phyloP scores from a whole-genome alignment of 2,113 vertebrate genomes.

The Hipposideros armiger region DNA sequence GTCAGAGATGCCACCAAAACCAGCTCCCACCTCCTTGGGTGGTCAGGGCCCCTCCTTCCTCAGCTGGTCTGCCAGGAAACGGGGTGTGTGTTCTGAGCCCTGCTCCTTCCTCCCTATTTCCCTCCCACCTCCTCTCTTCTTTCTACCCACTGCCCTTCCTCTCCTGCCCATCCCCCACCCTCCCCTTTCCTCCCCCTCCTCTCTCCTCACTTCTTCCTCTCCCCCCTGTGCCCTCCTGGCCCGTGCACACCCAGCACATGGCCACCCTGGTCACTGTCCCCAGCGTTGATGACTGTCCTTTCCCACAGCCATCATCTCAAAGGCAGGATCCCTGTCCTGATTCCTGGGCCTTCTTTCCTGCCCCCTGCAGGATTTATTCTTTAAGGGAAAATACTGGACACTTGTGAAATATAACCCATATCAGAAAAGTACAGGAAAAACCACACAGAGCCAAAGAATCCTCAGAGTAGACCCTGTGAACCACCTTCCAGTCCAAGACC shows the following conservation, averaged over 20 bases:
- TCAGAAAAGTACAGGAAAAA: neutral
- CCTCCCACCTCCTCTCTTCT: neutral
- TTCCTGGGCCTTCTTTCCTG: neutral
- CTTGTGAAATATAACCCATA: neutral
- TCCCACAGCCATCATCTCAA: neutral
- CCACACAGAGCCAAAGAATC: neutral
- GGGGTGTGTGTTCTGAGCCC: neutral
- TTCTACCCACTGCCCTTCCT: conserved; percentile 30
- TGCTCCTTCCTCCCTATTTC: neutral
- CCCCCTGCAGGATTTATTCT: neutral
- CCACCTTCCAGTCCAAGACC: neutral
- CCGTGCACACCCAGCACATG: neutral
- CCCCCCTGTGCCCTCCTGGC: no score
- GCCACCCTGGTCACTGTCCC: neutral
- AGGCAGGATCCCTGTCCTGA: neutral
- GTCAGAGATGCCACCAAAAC: neutral
- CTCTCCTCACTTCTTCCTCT: neutral
- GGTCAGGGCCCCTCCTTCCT: neutral
- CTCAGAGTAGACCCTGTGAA: neutral
- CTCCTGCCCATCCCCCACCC: neutral
- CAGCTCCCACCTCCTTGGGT: neutral
- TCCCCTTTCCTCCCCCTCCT: neutral
- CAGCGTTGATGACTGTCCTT: neutral
- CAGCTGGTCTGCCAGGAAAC: neutral
- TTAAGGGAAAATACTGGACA: neutral